Evolutionary conservation across 1,140 invertebrate species (phyloP).

Genomic region (Lamellibrachia luymesi): DNA sequence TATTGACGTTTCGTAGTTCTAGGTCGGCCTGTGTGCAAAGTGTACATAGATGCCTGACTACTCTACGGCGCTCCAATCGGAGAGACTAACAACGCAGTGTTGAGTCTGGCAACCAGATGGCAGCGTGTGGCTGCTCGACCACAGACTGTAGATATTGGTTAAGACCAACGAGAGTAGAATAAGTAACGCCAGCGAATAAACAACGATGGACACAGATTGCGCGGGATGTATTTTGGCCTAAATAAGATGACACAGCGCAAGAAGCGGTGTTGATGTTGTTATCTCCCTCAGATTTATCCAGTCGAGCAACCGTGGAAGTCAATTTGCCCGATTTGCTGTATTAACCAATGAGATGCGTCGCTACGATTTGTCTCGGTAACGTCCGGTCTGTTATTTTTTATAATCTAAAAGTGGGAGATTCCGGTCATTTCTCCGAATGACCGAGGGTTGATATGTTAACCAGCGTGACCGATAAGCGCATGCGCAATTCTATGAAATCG

Average conservation of each 20-base stretch:
- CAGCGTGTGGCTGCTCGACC: too few species aligned
- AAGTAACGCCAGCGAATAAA: background rate
- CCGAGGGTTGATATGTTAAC: too few species aligned
- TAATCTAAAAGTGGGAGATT: too few species aligned
- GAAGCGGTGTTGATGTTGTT: background rate
- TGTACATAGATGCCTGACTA: too few species aligned
- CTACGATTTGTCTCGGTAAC: background rate
- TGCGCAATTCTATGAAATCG: too few species aligned
- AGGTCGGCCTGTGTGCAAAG: background rate
- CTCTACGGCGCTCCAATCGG: too few species aligned
- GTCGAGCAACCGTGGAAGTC: background rate
- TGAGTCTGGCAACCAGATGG: too few species aligned
- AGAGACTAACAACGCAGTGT: too few species aligned
- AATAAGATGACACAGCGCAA: background rate
- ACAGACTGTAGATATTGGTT: too few species aligned
- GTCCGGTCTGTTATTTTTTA: too few species aligned
- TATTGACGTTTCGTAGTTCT: background rate
- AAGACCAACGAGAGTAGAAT: background rate
- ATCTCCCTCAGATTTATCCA: background rate
- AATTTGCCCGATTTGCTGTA: background rate
- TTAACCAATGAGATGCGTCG: background rate
- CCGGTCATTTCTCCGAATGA: too few species aligned
- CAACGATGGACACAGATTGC: background rate
- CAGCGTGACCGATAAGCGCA: too few species aligned
- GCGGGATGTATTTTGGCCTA: background rate